A percentile compares a stretch with the other conserved stretches of the same genome.
These are phyloP conservation scores for Plecotus auritus DNA, from an alignment of 2,113 vertebrate genomes.

Conservation along the genomic window DNA sequence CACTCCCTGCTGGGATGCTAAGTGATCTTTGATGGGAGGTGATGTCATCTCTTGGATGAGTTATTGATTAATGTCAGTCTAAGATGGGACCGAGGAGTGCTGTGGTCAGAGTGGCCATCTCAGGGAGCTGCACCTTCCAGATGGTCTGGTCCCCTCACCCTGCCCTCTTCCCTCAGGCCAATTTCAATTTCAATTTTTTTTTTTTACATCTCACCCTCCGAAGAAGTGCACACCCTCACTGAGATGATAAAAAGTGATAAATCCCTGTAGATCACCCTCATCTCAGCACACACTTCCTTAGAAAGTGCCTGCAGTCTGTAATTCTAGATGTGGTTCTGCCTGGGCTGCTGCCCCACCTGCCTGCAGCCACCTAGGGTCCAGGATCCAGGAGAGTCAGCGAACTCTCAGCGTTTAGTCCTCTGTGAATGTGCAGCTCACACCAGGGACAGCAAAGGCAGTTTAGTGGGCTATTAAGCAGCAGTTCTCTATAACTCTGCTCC, in stretches of 20 bases:
- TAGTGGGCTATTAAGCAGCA: background rate
- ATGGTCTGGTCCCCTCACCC: background rate
- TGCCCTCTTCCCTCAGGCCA: background rate
- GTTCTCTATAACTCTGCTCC: background rate
- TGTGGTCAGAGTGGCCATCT: background rate
- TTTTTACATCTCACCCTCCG: background rate
- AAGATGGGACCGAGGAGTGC: background rate
- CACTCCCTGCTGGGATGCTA: slow-evolving; percentile 71
- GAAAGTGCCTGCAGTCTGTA: background rate
- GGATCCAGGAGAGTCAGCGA: background rate
- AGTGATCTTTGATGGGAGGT: slow-evolving; percentile 49
- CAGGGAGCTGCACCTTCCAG: background rate
- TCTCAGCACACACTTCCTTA: background rate
- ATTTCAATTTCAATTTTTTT: background rate
- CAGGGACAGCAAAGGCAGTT: background rate
- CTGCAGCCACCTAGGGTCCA: background rate
- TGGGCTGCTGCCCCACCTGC: background rate
- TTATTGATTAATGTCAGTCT: slow-evolving; percentile 51
- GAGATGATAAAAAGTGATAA: background rate
- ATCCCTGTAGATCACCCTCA: fast-evolving
- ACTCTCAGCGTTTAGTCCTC: background rate
- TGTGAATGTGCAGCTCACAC: background rate
- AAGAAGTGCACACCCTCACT: background rate
- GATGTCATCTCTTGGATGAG: slow-evolving; percentile 52
- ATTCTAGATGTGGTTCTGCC: background rate